Evolutionary conservation across 2,113 vertebrate species (phyloP), one percentile per base, ranked within the genome.

Genomic region (Phyllostomus discolor): DNA sequence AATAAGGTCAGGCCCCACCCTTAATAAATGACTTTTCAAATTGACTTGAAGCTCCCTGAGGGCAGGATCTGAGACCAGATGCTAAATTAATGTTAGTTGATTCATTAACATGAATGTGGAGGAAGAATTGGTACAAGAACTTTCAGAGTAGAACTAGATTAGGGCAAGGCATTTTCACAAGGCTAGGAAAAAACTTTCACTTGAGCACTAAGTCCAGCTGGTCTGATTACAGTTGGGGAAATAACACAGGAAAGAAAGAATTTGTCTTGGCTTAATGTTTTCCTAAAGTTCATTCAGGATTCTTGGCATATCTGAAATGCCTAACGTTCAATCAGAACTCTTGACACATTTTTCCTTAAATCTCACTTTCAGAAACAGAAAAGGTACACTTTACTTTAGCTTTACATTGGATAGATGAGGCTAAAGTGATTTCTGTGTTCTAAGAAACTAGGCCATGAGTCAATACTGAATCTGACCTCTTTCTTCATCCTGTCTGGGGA

Each of bases 291-390:
- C 26, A 79, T 8, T 50, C 12, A 16, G 54, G 59, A 57, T 31
- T 64, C 38, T 57, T 73, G 52, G 16, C 22, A 4, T 66, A 66
- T 85, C 50, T 52, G 50, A 52, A 52, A 52, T 52, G 50, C 50
- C 50, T 52, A 52, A 52, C 1, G 50, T 52, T 52, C 19, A 54
- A 54, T 54, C 52, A 54, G 52, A 17, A 54, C 54, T 57, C 54
- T 57, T 57, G 54, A 57, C 54, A 57, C 22, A 20, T 57, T 82
- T 90, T 70, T 31, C 59, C 43, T 93, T 87, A 90, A 35, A 69
- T 85, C 10, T 93, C 28, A 54, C 48, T 95, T 97, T 86, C 64
- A 50, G 57, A 79, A 88, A 38, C 41, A 50, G 69, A 91, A 70
- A 72, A 57, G 35, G 9, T 43, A 3, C 20, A 28, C 43, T 92